phyloP scores from a whole-genome alignment of 2,888 invertebrate genomes.

The Tipula confusa region DNA sequence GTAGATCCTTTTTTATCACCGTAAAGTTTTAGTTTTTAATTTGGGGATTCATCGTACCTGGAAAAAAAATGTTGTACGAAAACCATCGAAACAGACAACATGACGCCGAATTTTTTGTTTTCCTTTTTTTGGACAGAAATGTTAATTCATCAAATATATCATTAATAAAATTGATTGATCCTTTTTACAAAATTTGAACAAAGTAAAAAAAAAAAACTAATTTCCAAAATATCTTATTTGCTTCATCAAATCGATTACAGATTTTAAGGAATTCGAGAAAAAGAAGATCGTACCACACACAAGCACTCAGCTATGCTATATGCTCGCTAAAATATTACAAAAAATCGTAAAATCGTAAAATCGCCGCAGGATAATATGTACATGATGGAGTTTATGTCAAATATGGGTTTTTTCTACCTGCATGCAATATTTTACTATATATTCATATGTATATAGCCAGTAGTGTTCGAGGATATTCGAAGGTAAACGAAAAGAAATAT shows the following conservation, averaged over 20 bases:
- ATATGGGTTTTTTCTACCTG: not conserved
- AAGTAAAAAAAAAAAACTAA: not conserved
- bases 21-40: not conserved
- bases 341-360: not conserved
- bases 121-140: not conserved
- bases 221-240: not conserved
- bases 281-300: not conserved
- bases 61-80: not conserved
- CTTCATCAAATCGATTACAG: not conserved
- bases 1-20: not conserved
- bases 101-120: conserved; percentile 4
- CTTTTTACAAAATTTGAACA: not conserved
- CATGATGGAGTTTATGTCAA: not conserved
- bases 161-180: conserved; percentile 6
- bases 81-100: not conserved
- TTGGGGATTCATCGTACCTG: not conserved
- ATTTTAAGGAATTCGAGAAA: not conserved
- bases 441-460: not conserved
- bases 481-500: not conserved
- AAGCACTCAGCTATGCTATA: not conserved
- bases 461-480: not conserved
- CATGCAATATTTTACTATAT: not conserved
- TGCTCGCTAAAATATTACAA: not conserved
- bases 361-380: not conserved
- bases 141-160: not conserved